Percentiles rank a stretch among this genome's conserved stretches.
Conservation (phyloP, 2,797 vertebrate species). For the Ciconia nigra region DNA sequence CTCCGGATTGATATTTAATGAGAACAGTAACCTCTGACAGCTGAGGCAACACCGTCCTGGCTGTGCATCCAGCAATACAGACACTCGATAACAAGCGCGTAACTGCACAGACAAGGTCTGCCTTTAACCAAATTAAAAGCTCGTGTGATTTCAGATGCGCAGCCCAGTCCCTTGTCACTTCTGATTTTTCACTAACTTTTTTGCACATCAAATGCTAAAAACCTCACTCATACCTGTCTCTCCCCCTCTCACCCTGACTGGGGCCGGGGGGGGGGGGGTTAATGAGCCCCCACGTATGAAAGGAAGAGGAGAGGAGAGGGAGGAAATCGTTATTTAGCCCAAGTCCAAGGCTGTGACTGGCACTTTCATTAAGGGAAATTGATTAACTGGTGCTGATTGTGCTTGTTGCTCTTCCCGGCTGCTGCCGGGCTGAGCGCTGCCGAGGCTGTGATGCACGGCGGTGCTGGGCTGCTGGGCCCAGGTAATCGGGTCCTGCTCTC, state of each 20-base stretch:
- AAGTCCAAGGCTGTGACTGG: neutral
- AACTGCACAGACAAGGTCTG: neutral
- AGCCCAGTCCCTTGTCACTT: neutral
- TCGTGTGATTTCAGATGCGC: rapidly evolving
- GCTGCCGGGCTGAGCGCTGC: rapidly evolving
- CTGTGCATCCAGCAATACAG: neutral
- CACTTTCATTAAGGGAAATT: neutral
- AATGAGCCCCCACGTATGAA: neutral
- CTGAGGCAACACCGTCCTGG: neutral
- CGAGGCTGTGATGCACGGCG: neutral
- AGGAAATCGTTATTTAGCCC: neutral
- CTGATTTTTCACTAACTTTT: neutral
- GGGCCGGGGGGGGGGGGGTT: too few relatives aligned
- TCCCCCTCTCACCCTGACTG: neutral
- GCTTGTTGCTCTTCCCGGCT: neutral
- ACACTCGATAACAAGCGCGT: neutral
- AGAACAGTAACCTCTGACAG: neutral
- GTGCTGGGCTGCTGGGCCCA: neutral
- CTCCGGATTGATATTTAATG: neutral
- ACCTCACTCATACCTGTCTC: neutral
- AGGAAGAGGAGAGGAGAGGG: neutral
- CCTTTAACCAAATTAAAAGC: neutral
- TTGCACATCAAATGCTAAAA: neutral
- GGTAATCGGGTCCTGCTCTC: neutral
- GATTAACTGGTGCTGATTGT: neutral